phyloP scores from a whole-genome alignment of 2,113 vertebrate genomes.

The Pedetes capensis region DNA sequence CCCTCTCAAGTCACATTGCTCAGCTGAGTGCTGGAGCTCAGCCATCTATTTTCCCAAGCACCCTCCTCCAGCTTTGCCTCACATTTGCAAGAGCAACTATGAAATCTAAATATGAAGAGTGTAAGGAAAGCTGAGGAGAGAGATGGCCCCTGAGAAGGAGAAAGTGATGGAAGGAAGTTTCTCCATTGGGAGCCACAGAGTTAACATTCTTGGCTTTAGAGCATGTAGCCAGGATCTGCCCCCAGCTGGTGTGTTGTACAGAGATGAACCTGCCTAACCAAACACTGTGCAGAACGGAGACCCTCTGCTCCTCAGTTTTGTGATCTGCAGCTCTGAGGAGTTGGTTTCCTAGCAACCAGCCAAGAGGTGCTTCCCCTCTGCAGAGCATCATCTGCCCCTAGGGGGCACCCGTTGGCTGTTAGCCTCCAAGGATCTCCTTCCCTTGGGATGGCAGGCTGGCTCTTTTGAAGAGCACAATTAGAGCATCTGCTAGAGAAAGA shows the following conservation, averaged over 20 bases:
- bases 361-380: conserved; percentile 83
- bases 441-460: conserved; percentile 56
- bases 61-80: background rate
- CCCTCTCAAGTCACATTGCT: background rate
- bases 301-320: conserved; percentile 88
- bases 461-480: conserved; percentile 58
- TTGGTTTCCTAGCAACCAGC: conserved; percentile 91
- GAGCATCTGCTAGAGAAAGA: conserved; percentile 51
- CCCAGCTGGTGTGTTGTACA: conserved; percentile 85
- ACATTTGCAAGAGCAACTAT: background rate
- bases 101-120: background rate
- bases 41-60: background rate
- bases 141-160: background rate
- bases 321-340: conserved; percentile 84
- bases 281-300: conserved; percentile 62
- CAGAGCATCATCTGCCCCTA: conserved; percentile 87
- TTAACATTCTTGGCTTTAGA: conserved; percentile 58
- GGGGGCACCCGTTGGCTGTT: conserved; percentile 92
- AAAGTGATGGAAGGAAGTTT: conserved; percentile 7
- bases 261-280: conserved; percentile 83
- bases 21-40: background rate
- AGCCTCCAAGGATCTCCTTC: conserved; percentile 78
- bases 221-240: conserved; percentile 82
- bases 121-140: background rate
- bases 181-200: background rate